Conservation (phyloP, 1,140 invertebrate genomes). For the Meteorus sp. region DNA sequence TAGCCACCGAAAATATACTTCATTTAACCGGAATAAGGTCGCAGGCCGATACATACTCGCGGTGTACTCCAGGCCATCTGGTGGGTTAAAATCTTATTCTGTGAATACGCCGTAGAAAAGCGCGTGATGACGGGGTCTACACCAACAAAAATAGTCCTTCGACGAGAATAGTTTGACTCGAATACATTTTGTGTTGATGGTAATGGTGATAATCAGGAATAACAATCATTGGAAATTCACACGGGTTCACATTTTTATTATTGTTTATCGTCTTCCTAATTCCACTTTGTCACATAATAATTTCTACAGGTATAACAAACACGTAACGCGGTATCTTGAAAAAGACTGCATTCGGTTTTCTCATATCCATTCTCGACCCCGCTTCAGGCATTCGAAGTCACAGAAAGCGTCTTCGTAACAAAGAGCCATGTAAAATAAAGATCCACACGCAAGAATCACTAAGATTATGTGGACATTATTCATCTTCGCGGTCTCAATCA, state of each 20-base stretch:
- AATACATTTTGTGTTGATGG: background rate
- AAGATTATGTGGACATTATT: constrained; percentile 17
- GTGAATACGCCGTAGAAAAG: constrained; percentile 45
- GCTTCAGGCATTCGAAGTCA: no score
- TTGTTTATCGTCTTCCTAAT: no score
- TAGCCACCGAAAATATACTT: background rate
- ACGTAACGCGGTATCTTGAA: no score
- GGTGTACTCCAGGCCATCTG: constrained; percentile 41
- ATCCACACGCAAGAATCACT: constrained; percentile 24
- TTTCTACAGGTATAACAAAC: no score
- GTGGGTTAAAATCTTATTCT: constrained; percentile 46
- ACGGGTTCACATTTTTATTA: background rate
- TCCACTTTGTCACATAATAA: no score
- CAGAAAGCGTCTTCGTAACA: no score
- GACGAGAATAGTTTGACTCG: constrained; percentile 50
- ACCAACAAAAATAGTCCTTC: constrained; percentile 54
- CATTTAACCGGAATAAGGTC: constrained; percentile 2
- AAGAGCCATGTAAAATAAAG: no score
- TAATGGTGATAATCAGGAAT: background rate
- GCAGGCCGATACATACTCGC: background rate
- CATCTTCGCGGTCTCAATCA: background rate
- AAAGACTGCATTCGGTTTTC: no score
- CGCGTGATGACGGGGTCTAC: constrained; percentile 47
- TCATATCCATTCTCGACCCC: no score
- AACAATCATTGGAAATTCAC: no score